Conservation (phyloP, 1,140 invertebrate species). For the Scaptomyza graminum region DNA sequence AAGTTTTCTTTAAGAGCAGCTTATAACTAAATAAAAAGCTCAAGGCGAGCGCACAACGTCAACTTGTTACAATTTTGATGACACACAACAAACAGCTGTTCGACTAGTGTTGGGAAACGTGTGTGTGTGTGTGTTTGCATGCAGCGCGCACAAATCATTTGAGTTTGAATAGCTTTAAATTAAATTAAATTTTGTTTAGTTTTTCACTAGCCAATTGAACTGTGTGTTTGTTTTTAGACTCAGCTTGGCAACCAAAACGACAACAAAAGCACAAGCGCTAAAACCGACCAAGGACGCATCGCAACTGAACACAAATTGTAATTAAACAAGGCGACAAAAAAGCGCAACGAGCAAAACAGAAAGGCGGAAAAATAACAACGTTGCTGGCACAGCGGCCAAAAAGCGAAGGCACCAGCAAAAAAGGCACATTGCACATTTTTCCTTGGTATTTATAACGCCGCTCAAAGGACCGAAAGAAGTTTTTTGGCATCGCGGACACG, state of each 20-base stretch:
- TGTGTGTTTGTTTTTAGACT: background rate
- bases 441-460: conserved; percentile 23
- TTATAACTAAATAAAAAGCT: background rate
- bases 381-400: conserved; percentile 38
- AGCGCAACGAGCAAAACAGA: conserved; percentile 1
- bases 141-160: conserved; percentile 1
- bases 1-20: too few relatives aligned
- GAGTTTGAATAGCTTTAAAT: conserved; percentile 8
- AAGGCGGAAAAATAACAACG: conserved; percentile 18
- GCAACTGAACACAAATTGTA: conserved; percentile 49
- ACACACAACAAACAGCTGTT: conserved; percentile 25
- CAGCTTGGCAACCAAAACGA: background rate
- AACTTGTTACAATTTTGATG: conserved; percentile 3
- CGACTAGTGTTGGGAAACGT: conserved; percentile 30
- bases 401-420: conserved; percentile 8
- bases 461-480: background rate
- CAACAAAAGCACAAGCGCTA: background rate
- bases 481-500: conserved; percentile 20
- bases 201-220: background rate
- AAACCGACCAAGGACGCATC: conserved; percentile 34
- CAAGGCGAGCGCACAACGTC: background rate
- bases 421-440: background rate
- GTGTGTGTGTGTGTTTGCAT: too few relatives aligned
- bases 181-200: background rate
- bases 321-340: conserved; percentile 41